A percentile compares a stretch with the other conserved stretches of the same genome.
phyloP scores from a whole-genome alignment of 2,797 vertebrate genomes.

The Lophura swinhoii region DNA sequence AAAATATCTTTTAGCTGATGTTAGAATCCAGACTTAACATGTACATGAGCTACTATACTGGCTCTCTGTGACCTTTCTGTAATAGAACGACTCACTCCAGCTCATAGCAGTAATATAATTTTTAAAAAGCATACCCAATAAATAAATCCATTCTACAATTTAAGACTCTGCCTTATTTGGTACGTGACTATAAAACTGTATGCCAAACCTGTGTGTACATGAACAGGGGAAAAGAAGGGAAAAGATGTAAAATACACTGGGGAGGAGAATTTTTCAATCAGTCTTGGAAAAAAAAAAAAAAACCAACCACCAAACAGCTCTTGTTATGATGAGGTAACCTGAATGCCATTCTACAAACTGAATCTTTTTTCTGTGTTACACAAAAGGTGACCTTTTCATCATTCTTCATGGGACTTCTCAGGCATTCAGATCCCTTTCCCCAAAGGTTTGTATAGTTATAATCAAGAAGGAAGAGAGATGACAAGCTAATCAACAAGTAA shows the following conservation, averaged over 20 bases:
- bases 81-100: background rate
- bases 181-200: background rate
- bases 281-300: background rate
- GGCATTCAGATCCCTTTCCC: constrained; percentile 41
- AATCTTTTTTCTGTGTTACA: constrained; percentile 8
- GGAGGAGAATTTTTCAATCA: background rate
- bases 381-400: constrained; percentile 66
- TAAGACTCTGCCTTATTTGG: rapidly evolving
- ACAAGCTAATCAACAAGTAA: constrained; percentile 10
- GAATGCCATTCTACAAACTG: background rate
- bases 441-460: constrained; percentile 54
- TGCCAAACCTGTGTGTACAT: rapidly evolving
- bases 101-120: background rate
- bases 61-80: background rate
- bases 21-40: background rate
- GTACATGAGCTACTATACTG: background rate
- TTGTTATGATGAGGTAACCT: background rate
- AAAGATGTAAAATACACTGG: background rate
- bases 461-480: constrained; percentile 15
- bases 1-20: background rate
- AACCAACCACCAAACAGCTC: background rate
- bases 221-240: background rate
- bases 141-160: background rate
- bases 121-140: background rate
- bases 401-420: constrained; percentile 27